Conservation (phyloP, 2,888 invertebrate species). For the Hyppa rectilinea region DNA sequence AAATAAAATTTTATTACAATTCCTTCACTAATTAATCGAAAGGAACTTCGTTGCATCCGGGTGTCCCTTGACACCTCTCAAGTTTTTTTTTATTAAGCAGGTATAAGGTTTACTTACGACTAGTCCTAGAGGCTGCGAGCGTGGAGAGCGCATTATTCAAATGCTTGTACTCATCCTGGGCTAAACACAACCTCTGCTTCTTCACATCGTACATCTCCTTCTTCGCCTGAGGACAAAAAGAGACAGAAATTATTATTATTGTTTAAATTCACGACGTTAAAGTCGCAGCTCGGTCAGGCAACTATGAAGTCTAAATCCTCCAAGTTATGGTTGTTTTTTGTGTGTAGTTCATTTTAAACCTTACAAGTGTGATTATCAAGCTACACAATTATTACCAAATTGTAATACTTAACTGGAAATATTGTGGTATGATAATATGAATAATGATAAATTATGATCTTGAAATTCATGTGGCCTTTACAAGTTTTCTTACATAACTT, state of each 20-base stretch:
- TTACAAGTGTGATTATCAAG: slow-evolving; percentile 2
- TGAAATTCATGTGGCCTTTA: slow-evolving; percentile 34
- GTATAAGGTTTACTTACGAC: slow-evolving; percentile 95
- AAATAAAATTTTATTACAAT: no score
- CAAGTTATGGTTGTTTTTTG: no score
- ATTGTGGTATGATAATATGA: slow-evolving; percentile 36
- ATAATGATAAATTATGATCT: slow-evolving; percentile 37
- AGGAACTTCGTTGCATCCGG: no score
- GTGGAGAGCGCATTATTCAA: slow-evolving; percentile 96
- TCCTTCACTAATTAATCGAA: no score
- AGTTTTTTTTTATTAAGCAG: no score
- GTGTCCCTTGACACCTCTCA: no score
- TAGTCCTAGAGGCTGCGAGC: slow-evolving; percentile 96
- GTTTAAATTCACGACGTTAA: not conserved
- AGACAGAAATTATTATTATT: slow-evolving; percentile 26
- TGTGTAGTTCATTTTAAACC: not conserved
- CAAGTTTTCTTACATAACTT: slow-evolving; percentile 1
- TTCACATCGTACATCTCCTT: slow-evolving; percentile 99
- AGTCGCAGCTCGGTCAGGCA: not conserved
- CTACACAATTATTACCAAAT: not conserved
- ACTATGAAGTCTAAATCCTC: not conserved
- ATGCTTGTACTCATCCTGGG: slow-evolving; percentile 98
- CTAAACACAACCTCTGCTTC: slow-evolving; percentile 97
- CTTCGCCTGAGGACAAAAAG: slow-evolving; percentile 94
- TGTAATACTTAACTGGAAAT: slow-evolving; percentile 29